Percentiles rank a stretch among this genome's conserved stretches.
These are phyloP conservation scores for Glossophaga mutica DNA, from an alignment of 2,797 vertebrate species.

Conservation along the genomic window DNA sequence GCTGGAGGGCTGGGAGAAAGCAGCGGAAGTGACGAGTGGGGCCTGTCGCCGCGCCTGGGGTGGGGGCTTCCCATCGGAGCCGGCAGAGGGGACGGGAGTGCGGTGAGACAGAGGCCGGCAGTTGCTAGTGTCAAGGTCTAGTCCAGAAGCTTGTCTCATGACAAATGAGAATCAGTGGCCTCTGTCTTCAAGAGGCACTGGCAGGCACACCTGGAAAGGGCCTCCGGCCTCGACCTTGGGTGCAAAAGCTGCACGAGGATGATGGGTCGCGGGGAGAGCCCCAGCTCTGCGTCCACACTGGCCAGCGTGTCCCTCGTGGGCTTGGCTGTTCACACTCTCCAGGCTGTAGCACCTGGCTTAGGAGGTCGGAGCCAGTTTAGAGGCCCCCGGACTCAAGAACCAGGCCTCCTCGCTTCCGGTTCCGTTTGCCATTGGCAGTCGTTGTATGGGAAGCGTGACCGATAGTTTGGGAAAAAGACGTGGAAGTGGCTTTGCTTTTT, in stretches of 20 bases:
- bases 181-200: neutral
- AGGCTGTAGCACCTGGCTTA: neutral
- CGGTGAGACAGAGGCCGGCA: neutral
- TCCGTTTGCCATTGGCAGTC: rapidly evolving
- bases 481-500: neutral
- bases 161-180: neutral
- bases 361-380: neutral
- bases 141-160: neutral
- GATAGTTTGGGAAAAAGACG: neutral
- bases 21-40: rapidly evolving
- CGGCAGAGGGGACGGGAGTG: neutral
- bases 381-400: neutral
- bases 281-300: rapidly evolving
- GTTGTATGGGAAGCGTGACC: neutral
- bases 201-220: neutral
- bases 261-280: neutral
- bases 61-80: neutral
- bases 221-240: neutral
- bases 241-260: neutral
- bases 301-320: rapidly evolving
- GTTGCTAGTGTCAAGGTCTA: neutral
- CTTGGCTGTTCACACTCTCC: neutral
- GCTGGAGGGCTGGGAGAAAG: neutral
- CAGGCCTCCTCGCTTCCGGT: neutral
- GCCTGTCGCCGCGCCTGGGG: neutral